Evolutionary conservation across 1,140 invertebrate species (phyloP).

Genomic region (Sitodiplosis mosellana): DNA sequence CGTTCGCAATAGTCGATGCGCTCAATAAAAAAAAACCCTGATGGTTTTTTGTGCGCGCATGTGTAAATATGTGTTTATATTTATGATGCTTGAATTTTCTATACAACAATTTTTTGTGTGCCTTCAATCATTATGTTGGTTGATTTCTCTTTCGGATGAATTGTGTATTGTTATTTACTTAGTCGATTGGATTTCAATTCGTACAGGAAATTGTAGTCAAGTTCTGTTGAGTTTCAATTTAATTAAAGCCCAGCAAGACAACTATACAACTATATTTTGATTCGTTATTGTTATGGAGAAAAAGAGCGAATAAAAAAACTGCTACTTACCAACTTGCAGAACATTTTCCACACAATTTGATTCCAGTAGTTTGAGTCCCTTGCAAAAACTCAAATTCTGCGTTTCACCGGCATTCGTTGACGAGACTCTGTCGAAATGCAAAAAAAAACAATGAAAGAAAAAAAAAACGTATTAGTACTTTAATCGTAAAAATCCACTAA

Average conservation of each 20-base stretch:
- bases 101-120: too few relatives aligned
- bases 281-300: background rate
- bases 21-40: too few relatives aligned
- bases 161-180: background rate
- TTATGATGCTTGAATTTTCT: too few relatives aligned
- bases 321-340: conserved; percentile 74
- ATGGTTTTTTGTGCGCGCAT: too few relatives aligned
- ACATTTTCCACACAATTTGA: conserved; percentile 61
- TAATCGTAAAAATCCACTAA: too few relatives aligned
- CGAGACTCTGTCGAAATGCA: conserved; percentile 3
- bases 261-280: too few relatives aligned
- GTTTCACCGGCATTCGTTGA: conserved; percentile 32
- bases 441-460: too few relatives aligned
- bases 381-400: conserved; percentile 66
- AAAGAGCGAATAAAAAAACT: conserved; percentile 1
- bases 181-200: background rate
- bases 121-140: too few relatives aligned
- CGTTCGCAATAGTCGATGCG: too few relatives aligned
- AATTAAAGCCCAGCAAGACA: conserved; percentile 1
- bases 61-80: too few relatives aligned
- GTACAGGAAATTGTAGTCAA: background rate
- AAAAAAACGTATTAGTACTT: too few relatives aligned
- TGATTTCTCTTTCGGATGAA: background rate
- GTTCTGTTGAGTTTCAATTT: conserved; percentile 1
- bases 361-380: conserved; percentile 64